phyloP scores from a whole-genome alignment of 2,888 invertebrate genomes.

The Rhopalosiphum nymphaeae region DNA sequence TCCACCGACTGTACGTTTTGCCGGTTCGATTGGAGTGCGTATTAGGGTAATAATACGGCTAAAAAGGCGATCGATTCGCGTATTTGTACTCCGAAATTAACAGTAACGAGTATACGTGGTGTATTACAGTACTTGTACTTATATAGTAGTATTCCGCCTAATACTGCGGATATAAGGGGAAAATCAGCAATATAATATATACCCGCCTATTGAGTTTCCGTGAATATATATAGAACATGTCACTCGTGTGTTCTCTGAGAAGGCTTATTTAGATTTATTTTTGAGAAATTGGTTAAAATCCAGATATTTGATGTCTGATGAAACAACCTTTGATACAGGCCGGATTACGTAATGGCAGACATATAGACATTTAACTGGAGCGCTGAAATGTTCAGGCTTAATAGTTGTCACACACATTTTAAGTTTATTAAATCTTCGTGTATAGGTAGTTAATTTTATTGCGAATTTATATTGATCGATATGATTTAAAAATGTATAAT shows the following conservation, averaged over 20 bases:
- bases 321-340: too few species aligned
- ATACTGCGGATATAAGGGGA: neutral
- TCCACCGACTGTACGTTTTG: neutral
- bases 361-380: neutral
- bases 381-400: neutral
- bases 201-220: neutral
- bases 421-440: neutral
- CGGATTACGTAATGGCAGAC: neutral
- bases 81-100: neutral
- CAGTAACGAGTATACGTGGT: neutral
- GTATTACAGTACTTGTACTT: neutral
- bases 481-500: neutral
- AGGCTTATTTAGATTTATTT: too few species aligned
- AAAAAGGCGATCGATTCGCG: neutral
- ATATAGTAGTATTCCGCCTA: neutral
- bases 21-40: neutral
- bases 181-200: neutral
- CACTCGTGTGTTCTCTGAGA: too few species aligned
- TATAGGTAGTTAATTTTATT: neutral
- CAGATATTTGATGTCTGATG: too few species aligned
- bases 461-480: neutral
- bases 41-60: neutral
- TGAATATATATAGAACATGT: neutral
- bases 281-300: too few species aligned
- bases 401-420: neutral